These are phyloP conservation scores for Phylloscopus whistleri DNA, from an alignment of 2,113 vertebrate genomes.

Conservation along the genomic window DNA sequence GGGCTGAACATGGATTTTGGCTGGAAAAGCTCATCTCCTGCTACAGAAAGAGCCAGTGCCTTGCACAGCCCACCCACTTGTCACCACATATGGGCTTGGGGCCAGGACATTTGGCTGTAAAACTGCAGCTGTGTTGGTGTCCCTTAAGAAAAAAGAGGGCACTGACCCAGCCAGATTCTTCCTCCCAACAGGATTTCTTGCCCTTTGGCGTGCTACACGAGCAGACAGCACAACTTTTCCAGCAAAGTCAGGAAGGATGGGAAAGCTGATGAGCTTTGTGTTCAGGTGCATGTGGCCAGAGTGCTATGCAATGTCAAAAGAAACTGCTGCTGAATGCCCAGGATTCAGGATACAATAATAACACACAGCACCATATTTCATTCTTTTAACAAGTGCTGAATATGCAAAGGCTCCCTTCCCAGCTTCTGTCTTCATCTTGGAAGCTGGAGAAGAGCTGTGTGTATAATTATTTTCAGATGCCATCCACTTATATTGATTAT, in stretches of 20 bases:
- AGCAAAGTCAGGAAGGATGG: background rate
- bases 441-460: background rate
- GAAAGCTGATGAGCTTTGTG: background rate
- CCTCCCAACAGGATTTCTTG: background rate
- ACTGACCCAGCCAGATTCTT: background rate
- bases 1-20: background rate
- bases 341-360: background rate
- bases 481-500: slow-evolving; percentile 34
- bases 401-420: slow-evolving; percentile 49
- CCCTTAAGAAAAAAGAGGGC: background rate
- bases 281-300: background rate
- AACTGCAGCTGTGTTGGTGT: background rate
- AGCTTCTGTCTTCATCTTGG: slow-evolving; percentile 34
- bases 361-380: background rate
- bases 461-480: slow-evolving; percentile 26
- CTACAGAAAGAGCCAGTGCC: background rate
- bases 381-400: slow-evolving; percentile 56
- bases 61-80: background rate
- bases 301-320: background rate
- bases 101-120: background rate
- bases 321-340: background rate
- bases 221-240: background rate
- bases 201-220: accelerated
- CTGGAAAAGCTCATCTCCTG: background rate
- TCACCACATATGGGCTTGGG: background rate